phyloP scores from a whole-genome alignment of 1,140 invertebrate species.

The Apis cerana region DNA sequence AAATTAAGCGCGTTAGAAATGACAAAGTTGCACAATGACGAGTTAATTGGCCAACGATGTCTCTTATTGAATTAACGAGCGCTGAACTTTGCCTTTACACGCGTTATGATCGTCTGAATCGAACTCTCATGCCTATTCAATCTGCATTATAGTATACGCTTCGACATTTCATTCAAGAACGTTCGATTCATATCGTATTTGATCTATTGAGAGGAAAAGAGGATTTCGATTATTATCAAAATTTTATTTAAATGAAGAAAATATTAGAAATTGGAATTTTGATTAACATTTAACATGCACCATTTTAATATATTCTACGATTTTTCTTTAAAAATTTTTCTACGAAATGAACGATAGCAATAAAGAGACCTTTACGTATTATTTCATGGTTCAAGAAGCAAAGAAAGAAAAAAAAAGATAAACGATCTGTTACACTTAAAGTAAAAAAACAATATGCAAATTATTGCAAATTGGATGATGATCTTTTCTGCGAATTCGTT shows the following conservation, averaged over 20 bases:
- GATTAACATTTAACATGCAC: too few species aligned
- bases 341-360: not conserved
- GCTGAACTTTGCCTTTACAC: slow-evolving; percentile 46
- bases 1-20: not conserved
- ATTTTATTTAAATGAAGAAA: too few species aligned
- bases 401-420: not conserved
- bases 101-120: slow-evolving; percentile 31
- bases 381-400: not conserved
- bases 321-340: not conserved
- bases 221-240: not conserved
- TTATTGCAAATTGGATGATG: not conserved
- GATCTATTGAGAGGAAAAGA: not conserved
- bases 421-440: not conserved
- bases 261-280: too few species aligned
- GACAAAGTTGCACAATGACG: not conserved
- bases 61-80: slow-evolving; percentile 45
- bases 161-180: slow-evolving; percentile 48
- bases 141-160: slow-evolving; percentile 22
- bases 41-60: not conserved
- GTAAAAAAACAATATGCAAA: not conserved
- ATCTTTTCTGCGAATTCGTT: not conserved
- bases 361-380: too few species aligned
- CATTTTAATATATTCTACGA: too few species aligned
- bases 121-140: slow-evolving; percentile 47
- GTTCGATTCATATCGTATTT: not conserved